Base-by-base conservation (phyloP, 2,888 invertebrate genomes). In the Monopis laevigella region DNA sequence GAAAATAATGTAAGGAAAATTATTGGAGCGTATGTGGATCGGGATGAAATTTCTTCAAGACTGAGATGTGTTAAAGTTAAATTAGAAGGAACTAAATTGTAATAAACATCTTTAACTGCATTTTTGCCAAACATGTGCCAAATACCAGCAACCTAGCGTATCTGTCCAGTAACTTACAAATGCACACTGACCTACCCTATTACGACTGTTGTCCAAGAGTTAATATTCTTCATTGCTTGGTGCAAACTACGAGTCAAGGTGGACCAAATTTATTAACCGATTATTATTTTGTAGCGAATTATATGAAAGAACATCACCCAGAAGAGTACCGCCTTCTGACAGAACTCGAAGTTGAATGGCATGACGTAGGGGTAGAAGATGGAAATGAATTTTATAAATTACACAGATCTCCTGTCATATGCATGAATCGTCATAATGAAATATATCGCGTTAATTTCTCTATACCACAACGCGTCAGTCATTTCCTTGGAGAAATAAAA, bases 141-240 rank as follows among this genome's bases (percentile, higher is more conserved):
- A 86, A 85, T 28, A 88, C 91, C 1, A 87, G 85, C 50, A 91
- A 92, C 56, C 86, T 89, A 34, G 90, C 91, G 1, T 91, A 91
- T 54, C 74, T 88, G 21, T 85, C 86, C 1, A 82, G 82, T 45
- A 82, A 84, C 32, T 69, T 91, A 38, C 89, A 88, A 45, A 72
- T 90, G 54, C 91, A 92, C 55, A 87, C 87, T 0, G 91, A 92
- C 59, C 71, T 90, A 42, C 90, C 91, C 0, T 91, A 91, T 56
- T 89, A 90, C 54, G 85, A 88, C 48, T 88, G 90, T 56, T 87
- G 86, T 46, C 90, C 91, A 0, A 88, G 90, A 49, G 86, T 84
- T 0, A 89, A 89, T 60, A 64, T 90, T 51, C 69, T 92, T 7
- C 91, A 91, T 58, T 91, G 89, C 59, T 59, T 89, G 7, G 83